Base-by-base conservation (phyloP, 2,113 vertebrate species). In the Cyphomyrus plagiostoma region DNA sequence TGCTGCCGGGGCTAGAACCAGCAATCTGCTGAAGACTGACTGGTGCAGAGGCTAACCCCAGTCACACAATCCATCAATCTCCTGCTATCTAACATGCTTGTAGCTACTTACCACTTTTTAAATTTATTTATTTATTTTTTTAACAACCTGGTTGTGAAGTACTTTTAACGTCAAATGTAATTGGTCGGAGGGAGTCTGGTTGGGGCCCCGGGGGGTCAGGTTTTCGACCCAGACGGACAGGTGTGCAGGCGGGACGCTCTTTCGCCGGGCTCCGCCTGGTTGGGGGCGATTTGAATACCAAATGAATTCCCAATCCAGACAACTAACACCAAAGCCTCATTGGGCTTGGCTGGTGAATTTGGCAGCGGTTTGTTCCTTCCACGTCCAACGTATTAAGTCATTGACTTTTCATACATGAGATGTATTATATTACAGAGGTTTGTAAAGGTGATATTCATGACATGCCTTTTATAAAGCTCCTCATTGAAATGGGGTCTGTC, bases 241-340 rank as follows among this genome's bases (percentile, higher is more conserved):
- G 80, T 46, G 30, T n/a, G 45, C 82, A n/a, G 82, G 17, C 21
- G 8, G 7, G 45, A 84, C 35, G 17, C 74, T 7, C 4, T 19
- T 35, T 42, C 15, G 62, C 10, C 30, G 2, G 13, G 74, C 35
- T 42, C 74, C 39, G 35, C 74, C 30, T 80, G 35, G 35, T 80
- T 42, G 74, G 74, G 21, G 48, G 2, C 35, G 15, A 87, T 87
- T 56, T 87, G 85, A 87, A 87, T 87, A 21, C n/a, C 85, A 87
- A 87, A 87, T 87, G 48, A 53, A 53, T 56, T 56, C 50, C 4
- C n/a, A 15, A 21, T 35, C n/a, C 50, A 53, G 50, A 50, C 82
- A 15, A 53, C 35, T 53, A 30, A 53, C 85, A 13, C 11, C 3
- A 26, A 52, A 19, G 48, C 45, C 4, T 53, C 52, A 30, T 30